These are phyloP conservation scores for Onychostoma macrolepis DNA, from an alignment of 2,113 vertebrate genomes.

Conservation along the genomic window DNA sequence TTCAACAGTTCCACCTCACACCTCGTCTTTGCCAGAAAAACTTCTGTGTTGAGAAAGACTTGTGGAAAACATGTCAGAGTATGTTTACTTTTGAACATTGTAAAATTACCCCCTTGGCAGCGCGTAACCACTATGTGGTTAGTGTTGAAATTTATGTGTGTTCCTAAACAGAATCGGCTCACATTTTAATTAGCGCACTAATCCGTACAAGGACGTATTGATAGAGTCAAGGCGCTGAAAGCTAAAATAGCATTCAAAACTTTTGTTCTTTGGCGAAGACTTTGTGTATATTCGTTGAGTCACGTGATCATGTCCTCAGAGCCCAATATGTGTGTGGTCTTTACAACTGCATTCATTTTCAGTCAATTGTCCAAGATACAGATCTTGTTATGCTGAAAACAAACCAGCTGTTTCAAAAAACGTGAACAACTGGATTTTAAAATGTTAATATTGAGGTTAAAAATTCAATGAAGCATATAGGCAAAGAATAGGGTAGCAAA, in stretches of 20 bases:
- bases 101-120: slow-evolving; percentile 52
- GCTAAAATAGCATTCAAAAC: slow-evolving; percentile 45
- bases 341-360: slow-evolving; percentile 37
- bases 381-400: slow-evolving; percentile 49
- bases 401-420: slow-evolving; percentile 44
- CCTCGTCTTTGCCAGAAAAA: slow-evolving; percentile 39
- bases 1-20: slow-evolving; percentile 43
- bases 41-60: slow-evolving; percentile 59
- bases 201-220: slow-evolving; percentile 56
- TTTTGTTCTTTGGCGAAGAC: slow-evolving; percentile 45
- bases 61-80: slow-evolving; percentile 62
- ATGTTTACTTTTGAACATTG: slow-evolving; percentile 61
- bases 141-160: slow-evolving; percentile 59
- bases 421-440: slow-evolving; percentile 39
- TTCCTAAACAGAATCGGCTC: slow-evolving; percentile 52
- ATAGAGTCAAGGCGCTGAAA: slow-evolving; percentile 59
- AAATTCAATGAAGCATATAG: neutral
- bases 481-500: neutral
- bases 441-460: neutral
- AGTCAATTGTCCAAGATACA: slow-evolving; percentile 42
- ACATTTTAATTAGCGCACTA: slow-evolving; percentile 63
- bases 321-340: slow-evolving; percentile 55
- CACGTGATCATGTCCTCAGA: slow-evolving; percentile 42
- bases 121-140: slow-evolving; percentile 35
- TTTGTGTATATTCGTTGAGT: slow-evolving; percentile 21